Base-by-base conservation (phyloP, 1,140 invertebrate genomes). In the Calycopis cecrops region DNA sequence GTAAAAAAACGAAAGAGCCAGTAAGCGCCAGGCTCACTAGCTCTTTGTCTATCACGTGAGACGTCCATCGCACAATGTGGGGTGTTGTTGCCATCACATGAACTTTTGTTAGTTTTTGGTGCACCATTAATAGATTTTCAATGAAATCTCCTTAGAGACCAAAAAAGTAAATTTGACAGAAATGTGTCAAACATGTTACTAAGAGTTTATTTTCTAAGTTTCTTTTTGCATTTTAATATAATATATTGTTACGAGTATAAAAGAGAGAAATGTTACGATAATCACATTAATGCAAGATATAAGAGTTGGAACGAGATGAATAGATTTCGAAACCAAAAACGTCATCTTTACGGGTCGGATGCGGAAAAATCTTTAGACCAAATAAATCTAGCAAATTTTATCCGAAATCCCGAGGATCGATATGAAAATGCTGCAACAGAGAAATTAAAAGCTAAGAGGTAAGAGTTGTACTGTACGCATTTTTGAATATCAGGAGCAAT, bases 381-480 rank as follows among this genome's bases (percentile, higher is more conserved):
- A 21, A 62, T 75, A 21, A 67, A 75, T 55, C 44, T 75, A 4
- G 63, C 69, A 9, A 70, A 59, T 48, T 75, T 75, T 37, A 63
- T 75, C 47, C 71, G 67, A 37, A 56, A 55, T 49, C 55, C 61
- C 1, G 64, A 40, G 11, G 12, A 61, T 40, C 55, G 62, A 35
- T 28, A 56, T 10, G 55, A 49, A 9, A 37, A 38, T 53, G 10
- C 12, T 18, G 21, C 52, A 34, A n/a, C 38, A 28, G 21, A 28
- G 2, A 6, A 6, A 3, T 28, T 28, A 28, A 28, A 28, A 28
- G 2, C 21, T 28, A 28, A 28, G 2, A 28, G 21, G 21, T 28
- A 28, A 28, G 21, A 3, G 2, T 3, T 3, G 21, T 28, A 3
- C 21, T 28, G 6, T 28, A 28, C 6, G 6, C 2, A 3, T 28